These are phyloP conservation scores for Drosophila flavopinicola DNA, from an alignment of 2,888 invertebrate species.

Conservation along the genomic window DNA sequence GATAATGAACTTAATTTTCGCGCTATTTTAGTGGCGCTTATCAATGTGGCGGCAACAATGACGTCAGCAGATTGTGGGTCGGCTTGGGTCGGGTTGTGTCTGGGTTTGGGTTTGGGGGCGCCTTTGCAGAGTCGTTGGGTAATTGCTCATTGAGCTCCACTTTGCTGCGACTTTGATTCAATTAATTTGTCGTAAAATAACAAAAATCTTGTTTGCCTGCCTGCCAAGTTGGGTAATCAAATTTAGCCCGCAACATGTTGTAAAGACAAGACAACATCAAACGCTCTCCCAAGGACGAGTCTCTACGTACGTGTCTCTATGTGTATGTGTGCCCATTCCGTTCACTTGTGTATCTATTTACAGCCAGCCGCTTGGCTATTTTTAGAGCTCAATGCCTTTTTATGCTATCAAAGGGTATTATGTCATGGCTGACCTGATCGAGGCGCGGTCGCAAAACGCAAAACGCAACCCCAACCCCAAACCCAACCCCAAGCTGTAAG, in stretches of 20 bases:
- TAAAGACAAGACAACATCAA: conserved; percentile 30
- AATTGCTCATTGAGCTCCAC: conserved; percentile 68
- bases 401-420: conserved; percentile 73
- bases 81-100: not conserved
- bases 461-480: conserved; percentile 4
- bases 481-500: conserved; percentile 12
- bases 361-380: conserved; percentile 58
- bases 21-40: conserved; percentile 55
- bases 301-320: conserved; percentile 4
- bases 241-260: conserved; percentile 32
- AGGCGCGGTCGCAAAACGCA: conserved; percentile 7
- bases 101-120: not conserved
- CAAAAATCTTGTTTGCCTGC: conserved; percentile 40
- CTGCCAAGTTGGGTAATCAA: conserved; percentile 40
- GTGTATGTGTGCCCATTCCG: conserved; percentile 7
- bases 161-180: conserved; percentile 61
- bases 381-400: conserved; percentile 65
- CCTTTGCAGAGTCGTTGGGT: conserved; percentile 28
- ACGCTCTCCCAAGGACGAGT: conserved; percentile 24
- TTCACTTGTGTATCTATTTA: conserved; percentile 42
- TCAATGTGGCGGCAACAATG: conserved; percentile 55
- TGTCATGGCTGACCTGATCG: conserved; percentile 72
- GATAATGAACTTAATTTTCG: conserved; percentile 70
- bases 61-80: conserved; percentile 49
- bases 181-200: conserved; percentile 58